Evolutionary conservation across 2,888 invertebrate genomes (phyloP).

Genomic region (Abrostola tripartita): DNA sequence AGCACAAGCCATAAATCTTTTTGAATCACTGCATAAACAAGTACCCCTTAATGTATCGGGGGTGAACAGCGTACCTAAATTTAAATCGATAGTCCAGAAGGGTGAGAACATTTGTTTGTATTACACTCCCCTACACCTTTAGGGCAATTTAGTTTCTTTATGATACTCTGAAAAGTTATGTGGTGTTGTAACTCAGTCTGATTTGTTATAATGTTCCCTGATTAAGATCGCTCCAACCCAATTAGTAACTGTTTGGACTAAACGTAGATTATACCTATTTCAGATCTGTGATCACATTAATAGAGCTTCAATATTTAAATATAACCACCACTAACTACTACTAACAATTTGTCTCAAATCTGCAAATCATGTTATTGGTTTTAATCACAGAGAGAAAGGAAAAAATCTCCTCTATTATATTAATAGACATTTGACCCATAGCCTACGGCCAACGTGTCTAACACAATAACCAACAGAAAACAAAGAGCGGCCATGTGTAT

Average conservation of each 20-base stretch:
- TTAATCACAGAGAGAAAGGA: too few relatives aligned
- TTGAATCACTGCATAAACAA: constrained; percentile 38
- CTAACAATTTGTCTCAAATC: too few relatives aligned
- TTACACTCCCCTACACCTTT: constrained; percentile 51
- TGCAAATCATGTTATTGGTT: too few relatives aligned
- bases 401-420: background rate
- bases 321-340: too few relatives aligned
- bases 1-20: constrained; percentile 33
- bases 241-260: background rate
- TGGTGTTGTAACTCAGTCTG: background rate
- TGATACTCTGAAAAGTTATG: constrained; percentile 20
- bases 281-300: too few relatives aligned
- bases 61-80: constrained; percentile 42
- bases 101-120: constrained; percentile 60
- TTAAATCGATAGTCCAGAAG: constrained; percentile 57
- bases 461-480: constrained; percentile 26
- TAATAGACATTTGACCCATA: background rate
- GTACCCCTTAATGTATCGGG: constrained; percentile 36
- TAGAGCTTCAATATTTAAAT: too few relatives aligned
- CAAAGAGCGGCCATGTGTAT: constrained; percentile 50
- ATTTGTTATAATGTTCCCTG: constrained; percentile 9
- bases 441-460: constrained; percentile 1
- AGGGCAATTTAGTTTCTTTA: constrained; percentile 51
- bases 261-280: background rate
- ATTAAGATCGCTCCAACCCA: constrained; percentile 2